Percentiles rank a stretch among this genome's conserved stretches.
These are phyloP conservation scores for Ictalurus punctatus DNA, from an alignment of 2,113 vertebrate species.

Conservation along the genomic window DNA sequence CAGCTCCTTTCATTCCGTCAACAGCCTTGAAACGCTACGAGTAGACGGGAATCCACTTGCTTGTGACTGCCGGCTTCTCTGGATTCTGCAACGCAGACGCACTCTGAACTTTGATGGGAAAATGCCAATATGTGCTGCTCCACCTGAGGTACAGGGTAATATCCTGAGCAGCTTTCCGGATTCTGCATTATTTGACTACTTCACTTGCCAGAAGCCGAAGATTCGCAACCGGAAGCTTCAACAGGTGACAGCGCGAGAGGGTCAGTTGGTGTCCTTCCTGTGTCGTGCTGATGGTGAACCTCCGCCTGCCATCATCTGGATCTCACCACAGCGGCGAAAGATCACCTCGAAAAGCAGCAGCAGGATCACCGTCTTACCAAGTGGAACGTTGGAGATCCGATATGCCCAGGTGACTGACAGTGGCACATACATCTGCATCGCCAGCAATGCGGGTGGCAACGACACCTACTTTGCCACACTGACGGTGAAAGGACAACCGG, in stretches of 20 bases:
- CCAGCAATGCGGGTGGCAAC: slow-evolving; percentile 94
- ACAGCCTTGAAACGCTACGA: slow-evolving; percentile 92
- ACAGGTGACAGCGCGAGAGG: slow-evolving; percentile 80
- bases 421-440: slow-evolving; percentile 97
- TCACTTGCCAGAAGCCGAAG: slow-evolving; percentile 94
- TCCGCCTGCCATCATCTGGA: slow-evolving; percentile 86
- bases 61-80: slow-evolving; percentile 96
- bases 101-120: slow-evolving; percentile 93
- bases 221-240: slow-evolving; percentile 92
- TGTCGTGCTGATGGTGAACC: slow-evolving; percentile 94
- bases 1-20: slow-evolving; percentile 90
- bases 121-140: slow-evolving; percentile 87
- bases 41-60: slow-evolving; percentile 93
- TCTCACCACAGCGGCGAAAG: slow-evolving; percentile 87
- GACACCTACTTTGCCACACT: slow-evolving; percentile 96
- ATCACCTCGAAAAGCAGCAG: slow-evolving; percentile 81
- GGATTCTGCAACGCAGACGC: slow-evolving; percentile 93
- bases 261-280: slow-evolving; percentile 84
- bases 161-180: slow-evolving; percentile 86
- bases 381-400: slow-evolving; percentile 89
- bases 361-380: slow-evolving; percentile 78
- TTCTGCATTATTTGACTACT: slow-evolving; percentile 91
- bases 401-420: slow-evolving; percentile 89
- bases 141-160: slow-evolving; percentile 86
- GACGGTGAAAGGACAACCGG: slow-evolving; percentile 76